phyloP scores from a whole-genome alignment of 2,113 vertebrate species.

The Neogobius melanostomus region DNA sequence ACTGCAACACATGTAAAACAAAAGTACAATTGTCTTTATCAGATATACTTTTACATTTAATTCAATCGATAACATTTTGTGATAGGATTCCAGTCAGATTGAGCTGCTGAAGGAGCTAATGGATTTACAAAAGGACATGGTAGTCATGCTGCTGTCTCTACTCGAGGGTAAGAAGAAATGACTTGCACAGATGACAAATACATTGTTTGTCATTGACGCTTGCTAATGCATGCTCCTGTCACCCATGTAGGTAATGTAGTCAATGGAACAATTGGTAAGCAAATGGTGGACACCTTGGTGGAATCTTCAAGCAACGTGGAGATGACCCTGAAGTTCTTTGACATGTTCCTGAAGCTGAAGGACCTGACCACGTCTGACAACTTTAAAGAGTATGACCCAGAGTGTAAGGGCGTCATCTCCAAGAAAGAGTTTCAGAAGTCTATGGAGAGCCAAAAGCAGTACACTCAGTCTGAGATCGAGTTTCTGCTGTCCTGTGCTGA shows the following conservation, averaged over 20 bases:
- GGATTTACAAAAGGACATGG: constrained; percentile 97
- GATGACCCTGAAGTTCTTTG: constrained; percentile 99
- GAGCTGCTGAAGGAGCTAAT: constrained; percentile 94
- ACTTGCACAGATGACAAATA: neutral
- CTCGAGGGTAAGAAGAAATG: constrained; percentile 85
- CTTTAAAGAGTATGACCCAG: constrained; percentile 93
- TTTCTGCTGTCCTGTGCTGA: constrained; percentile 93
- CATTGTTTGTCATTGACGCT: neutral
- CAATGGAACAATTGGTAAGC: constrained; percentile 97
- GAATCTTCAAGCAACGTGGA: constrained; percentile 97
- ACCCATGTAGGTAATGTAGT: constrained; percentile 88
- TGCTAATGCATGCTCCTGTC: neutral
- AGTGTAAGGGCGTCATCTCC: constrained; percentile 92
- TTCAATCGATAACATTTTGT: neutral
- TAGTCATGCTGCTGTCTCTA: constrained; percentile 96
- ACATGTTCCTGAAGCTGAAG: constrained; percentile 99
- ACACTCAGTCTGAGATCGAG: constrained; percentile 91
- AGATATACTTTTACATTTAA: too few species aligned
- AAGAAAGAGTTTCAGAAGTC: constrained; percentile 98
- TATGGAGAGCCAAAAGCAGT: constrained; percentile 97
- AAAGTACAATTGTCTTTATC: too few species aligned
- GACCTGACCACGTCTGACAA: constrained; percentile 94
- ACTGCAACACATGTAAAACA: too few species aligned
- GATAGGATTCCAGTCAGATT: constrained; percentile 94
- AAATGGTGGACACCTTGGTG: constrained; percentile 98